These are phyloP conservation scores for Panurus biarmicus DNA, from an alignment of 2,113 vertebrate species.

Conservation along the genomic window DNA sequence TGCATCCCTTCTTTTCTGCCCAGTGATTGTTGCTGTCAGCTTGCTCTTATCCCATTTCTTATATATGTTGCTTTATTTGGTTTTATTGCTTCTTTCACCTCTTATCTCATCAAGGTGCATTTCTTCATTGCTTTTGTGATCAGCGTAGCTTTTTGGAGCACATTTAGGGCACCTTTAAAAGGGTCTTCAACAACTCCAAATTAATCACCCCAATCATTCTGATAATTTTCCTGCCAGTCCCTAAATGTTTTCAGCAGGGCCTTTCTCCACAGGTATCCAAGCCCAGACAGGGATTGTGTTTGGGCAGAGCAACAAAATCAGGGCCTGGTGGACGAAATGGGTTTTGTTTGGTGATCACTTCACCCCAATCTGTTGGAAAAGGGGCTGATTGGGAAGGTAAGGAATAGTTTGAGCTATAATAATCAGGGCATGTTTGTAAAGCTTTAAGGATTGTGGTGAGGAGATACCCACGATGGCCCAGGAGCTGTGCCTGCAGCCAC, in stretches of 20 bases:
- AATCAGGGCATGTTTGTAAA: background rate
- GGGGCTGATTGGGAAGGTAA: background rate
- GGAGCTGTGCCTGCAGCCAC: background rate
- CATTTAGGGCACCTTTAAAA: background rate
- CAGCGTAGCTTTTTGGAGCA: background rate
- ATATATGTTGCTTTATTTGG: background rate
- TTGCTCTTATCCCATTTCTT: constrained; percentile 33
- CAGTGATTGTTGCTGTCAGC: background rate
- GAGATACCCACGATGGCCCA: background rate
- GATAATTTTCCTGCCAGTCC: background rate
- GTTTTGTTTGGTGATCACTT: background rate
- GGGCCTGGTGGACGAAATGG: background rate
- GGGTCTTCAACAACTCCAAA: background rate
- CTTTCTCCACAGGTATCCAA: background rate
- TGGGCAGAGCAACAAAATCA: background rate
- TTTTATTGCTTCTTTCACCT: constrained; percentile 18
- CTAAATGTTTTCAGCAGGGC: background rate
- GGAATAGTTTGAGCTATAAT: background rate
- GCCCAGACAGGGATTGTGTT: accelerated
- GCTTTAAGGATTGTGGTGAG: background rate
- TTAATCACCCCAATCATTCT: background rate
- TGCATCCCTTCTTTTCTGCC: background rate
- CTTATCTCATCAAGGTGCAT: background rate
- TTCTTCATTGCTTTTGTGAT: background rate
- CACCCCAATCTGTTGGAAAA: background rate